Conservation (phyloP, 2,797 vertebrate species). For the Pogoniulus pusillus region DNA sequence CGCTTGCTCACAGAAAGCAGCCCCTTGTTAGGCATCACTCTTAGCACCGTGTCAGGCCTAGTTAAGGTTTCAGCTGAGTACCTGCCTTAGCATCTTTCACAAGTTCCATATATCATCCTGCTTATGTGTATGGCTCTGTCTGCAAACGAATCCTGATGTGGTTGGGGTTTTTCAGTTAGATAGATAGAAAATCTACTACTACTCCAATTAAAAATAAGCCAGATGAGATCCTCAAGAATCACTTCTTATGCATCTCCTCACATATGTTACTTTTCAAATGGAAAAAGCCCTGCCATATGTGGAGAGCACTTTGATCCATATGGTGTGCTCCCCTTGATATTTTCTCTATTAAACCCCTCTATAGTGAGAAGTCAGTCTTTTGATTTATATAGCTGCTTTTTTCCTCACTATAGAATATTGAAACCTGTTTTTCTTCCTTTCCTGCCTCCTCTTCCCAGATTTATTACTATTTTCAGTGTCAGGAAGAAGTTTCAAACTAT, state of each 20-base stretch:
- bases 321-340: conserved; percentile 37
- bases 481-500: not conserved
- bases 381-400: conserved; percentile 45
- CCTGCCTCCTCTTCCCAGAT: not conserved
- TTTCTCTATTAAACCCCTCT: conserved; percentile 59
- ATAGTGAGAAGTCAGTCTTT: conserved; percentile 44
- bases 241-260: conserved; percentile 29
- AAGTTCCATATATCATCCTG: not conserved
- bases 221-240: conserved; percentile 52
- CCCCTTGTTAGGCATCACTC: not conserved
- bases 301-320: conserved; percentile 56
- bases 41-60: not conserved
- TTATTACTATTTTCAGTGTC: conserved; percentile 16
- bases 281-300: conserved; percentile 54
- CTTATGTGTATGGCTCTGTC: not conserved
- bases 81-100: not conserved
- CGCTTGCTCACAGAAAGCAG: conserved; percentile 31
- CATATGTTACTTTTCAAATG: conserved; percentile 57
- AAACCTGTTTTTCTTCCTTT: conserved; percentile 21
- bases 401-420: not conserved
- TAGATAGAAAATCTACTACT: conserved; percentile 13
- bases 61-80: conserved; percentile 15
- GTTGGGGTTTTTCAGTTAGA: not conserved
- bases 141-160: not conserved
- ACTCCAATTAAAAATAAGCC: conserved; percentile 61